Evolutionary conservation across 2,797 vertebrate species (phyloP).

Genomic region (Malurus leucopterus): DNA sequence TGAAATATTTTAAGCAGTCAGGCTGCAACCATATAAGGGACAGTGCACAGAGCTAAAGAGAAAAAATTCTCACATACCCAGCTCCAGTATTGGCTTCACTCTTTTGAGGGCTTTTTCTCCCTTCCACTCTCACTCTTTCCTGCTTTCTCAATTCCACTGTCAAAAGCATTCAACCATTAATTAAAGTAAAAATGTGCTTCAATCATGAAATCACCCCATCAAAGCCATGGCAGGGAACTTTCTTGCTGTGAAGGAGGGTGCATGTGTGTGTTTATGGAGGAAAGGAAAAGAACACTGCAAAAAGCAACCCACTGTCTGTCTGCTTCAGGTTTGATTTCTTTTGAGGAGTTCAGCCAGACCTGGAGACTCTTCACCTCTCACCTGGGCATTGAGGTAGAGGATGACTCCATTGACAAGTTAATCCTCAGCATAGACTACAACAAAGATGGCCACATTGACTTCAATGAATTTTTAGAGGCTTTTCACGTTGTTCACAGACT

Average conservation of each 20-base stretch:
- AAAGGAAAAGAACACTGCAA: background rate
- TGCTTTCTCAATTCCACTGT: background rate
- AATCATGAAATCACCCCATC: background rate
- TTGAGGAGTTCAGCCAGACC: slow-evolving; percentile 88
- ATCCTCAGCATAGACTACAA: slow-evolving; percentile 90
- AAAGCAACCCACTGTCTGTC: background rate
- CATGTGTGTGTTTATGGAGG: rapidly evolving
- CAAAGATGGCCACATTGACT: slow-evolving; percentile 95
- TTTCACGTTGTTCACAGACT: slow-evolving; percentile 90
- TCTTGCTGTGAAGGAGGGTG: background rate
- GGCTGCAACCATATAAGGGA: slow-evolving; percentile 3
- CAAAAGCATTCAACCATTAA: background rate
- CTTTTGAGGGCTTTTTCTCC: background rate
- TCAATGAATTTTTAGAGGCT: slow-evolving; percentile 93
- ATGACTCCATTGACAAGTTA: slow-evolving; percentile 83
- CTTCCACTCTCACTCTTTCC: background rate
- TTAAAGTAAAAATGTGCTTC: background rate
- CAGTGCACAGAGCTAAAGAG: background rate
- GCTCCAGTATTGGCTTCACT: background rate
- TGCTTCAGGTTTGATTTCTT: slow-evolving; percentile 87
- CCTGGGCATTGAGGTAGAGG: slow-evolving; percentile 75
- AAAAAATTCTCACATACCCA: background rate
- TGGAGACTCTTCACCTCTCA: slow-evolving; percentile 92
- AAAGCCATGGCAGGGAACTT: background rate
- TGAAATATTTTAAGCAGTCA: slow-evolving; percentile 5